Base-by-base conservation (phyloP, 1,140 invertebrate genomes). In the Apis cerana region DNA sequence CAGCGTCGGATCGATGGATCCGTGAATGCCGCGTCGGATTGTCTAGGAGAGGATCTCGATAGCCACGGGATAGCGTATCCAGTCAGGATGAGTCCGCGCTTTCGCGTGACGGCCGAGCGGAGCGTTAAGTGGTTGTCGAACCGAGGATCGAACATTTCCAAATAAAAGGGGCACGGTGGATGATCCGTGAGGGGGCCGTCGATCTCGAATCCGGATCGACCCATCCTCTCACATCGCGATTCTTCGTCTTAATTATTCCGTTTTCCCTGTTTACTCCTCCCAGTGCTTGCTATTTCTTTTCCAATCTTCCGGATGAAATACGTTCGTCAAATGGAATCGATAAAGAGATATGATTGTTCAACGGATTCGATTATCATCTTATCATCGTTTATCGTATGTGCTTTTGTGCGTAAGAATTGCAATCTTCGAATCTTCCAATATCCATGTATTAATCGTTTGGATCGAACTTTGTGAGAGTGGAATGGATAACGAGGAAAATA, bases 31-130 rank as follows among this genome's bases (percentile, higher is more conserved):
- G 88, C 85, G 77, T 81, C 87, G 85, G 88, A 86, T 88, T 89
- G 87, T 89, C 85, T 89, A 86, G 82, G 68, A 68, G 64, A 74
- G 84, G 79, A 84, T 68, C 87, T 85, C 84, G 48, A 88, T 89
- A 84, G 88, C 77, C 74, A 86, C 62, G 67, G 33, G 69, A 67
- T 78, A 65, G 68, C 33, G 33, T 33, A 33, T 0, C 33, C 75
- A 88, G 86, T 89, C 88, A 88, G 87, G 87, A 89, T 89, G 88
- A 89, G 87, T 89, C 2, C 87, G 88, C 88, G 79, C 48, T 88
- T 89, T 89, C 5, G 33, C 72, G n/a, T 54, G 70, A 56, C 70
- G 71, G 74, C 33, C 52, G 74, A 68, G 52, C 48, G 54, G 56
- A 50, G 33, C 61, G 82, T 67, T 75, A 84, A 86, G 84, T 89